phyloP scores from a whole-genome alignment of 2,797 vertebrate genomes.

The Bradypodion ventrale region DNA sequence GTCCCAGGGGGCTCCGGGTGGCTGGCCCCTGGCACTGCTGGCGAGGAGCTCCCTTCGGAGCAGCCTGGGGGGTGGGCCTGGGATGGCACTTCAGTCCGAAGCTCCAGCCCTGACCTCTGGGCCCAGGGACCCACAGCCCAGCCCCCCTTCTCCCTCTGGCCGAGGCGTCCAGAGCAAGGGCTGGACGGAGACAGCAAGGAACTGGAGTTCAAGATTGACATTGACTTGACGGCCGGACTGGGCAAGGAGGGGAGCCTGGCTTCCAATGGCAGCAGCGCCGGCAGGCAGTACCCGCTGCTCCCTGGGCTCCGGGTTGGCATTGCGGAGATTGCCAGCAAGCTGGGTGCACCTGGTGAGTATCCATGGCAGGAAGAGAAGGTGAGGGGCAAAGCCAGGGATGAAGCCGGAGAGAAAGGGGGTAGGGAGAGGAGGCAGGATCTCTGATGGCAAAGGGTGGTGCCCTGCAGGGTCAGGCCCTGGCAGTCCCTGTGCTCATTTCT shows the following conservation, averaged over 20 bases:
- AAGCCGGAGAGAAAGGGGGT: not conserved
- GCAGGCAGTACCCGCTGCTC: conserved; percentile 48
- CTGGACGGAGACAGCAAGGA: conserved; percentile 34
- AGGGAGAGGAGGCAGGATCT: no score
- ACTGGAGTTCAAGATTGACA: conserved; percentile 67
- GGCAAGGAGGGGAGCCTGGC: conserved; percentile 23
- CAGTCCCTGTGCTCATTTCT: not conserved
- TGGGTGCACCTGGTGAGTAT: conserved; percentile 67
- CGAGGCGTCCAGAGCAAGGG: conserved; percentile 9
- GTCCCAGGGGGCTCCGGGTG: not conserved
- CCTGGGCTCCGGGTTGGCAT: conserved; percentile 63
- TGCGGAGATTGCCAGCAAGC: conserved; percentile 62
- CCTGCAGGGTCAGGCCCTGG: no score
- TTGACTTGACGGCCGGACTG: conserved; percentile 65
- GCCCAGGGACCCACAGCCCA: not conserved
- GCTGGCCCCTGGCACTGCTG: not conserved
- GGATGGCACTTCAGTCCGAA: not conserved
- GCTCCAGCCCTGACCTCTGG: not conserved
- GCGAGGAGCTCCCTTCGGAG: not conserved
- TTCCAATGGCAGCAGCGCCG: conserved; percentile 28
- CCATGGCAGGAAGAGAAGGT: not conserved
- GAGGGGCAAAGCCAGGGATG: accelerated
- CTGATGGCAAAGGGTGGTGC: no score
- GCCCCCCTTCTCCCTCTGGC: conserved; percentile 11
- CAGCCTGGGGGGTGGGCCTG: not conserved